phyloP scores from a whole-genome alignment of 2,113 vertebrate species.

The Cynoglossus semilaevis region DNA sequence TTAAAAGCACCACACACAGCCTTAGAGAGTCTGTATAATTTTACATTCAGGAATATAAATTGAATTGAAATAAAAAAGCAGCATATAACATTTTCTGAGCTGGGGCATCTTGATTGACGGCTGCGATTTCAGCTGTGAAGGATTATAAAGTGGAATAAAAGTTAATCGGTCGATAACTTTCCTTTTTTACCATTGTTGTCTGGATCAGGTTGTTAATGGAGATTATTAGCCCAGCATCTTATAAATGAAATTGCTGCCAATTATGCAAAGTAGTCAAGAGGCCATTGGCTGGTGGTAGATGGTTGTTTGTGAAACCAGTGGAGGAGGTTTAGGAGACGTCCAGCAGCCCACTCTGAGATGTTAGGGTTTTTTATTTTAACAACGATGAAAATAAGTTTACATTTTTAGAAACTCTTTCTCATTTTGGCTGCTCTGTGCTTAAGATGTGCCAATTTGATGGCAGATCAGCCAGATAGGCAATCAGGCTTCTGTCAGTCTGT shows the following conservation, averaged over 20 bases:
- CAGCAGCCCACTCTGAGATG: background rate
- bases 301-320: slow-evolving; percentile 7
- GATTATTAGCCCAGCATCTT: slow-evolving; percentile 55
- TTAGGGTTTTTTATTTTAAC: background rate
- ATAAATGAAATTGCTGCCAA: slow-evolving; percentile 57
- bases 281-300: slow-evolving; percentile 46
- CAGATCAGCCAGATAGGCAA: slow-evolving; percentile 11
- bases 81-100: too few species aligned
- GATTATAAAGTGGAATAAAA: too few species aligned
- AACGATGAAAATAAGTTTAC: background rate
- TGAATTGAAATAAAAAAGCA: too few species aligned
- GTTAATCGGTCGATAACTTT: too few species aligned
- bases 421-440: slow-evolving; percentile 9
- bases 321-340: slow-evolving; percentile 2
- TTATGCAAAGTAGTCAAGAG: slow-evolving; percentile 55
- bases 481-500: slow-evolving; percentile 18
- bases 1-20: too few species aligned
- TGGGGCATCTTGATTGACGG: too few species aligned
- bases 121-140: too few species aligned
- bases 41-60: too few species aligned
- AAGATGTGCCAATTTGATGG: slow-evolving; percentile 15
- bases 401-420: slow-evolving; percentile 13
- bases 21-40: too few species aligned
- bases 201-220: slow-evolving; percentile 34
- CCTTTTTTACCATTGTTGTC: slow-evolving; percentile 39